Evolutionary conservation across 2,888 invertebrate species (phyloP).

Genomic region (Dynastes hyllus): DNA sequence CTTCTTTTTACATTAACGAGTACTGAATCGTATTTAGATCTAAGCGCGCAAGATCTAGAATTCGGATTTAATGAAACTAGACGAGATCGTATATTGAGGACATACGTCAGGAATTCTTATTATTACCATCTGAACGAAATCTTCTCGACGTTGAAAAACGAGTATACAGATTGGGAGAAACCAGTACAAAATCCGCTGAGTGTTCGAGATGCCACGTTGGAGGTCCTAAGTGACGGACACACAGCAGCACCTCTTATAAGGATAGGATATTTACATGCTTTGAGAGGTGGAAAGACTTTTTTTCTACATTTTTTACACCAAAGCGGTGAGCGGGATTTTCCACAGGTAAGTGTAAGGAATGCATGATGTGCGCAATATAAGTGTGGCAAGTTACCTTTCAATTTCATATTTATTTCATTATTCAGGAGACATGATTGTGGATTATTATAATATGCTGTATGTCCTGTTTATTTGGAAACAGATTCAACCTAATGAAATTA

Average conservation of each 20-base stretch:
- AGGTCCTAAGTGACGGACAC: slow-evolving; percentile 93
- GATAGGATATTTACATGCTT: slow-evolving; percentile 85
- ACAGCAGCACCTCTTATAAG: slow-evolving; percentile 89
- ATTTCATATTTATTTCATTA: too few relatives aligned
- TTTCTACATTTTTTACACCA: slow-evolving; percentile 93
- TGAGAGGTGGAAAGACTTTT: slow-evolving; percentile 86
- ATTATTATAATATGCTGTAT: too few relatives aligned
- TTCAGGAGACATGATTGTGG: too few relatives aligned
- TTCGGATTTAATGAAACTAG: slow-evolving; percentile 94
- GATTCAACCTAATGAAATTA: too few relatives aligned
- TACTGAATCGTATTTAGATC: slow-evolving; percentile 86
- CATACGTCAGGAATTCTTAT: slow-evolving; percentile 95
- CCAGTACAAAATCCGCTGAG: slow-evolving; percentile 90
- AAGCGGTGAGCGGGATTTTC: slow-evolving; percentile 85
- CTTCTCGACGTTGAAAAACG: slow-evolving; percentile 92
- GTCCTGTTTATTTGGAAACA: too few relatives aligned
- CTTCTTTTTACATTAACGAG: slow-evolving; percentile 90
- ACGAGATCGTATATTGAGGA: slow-evolving; percentile 89
- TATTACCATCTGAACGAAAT: slow-evolving; percentile 96
- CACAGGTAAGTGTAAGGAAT: slow-evolving; percentile 74
- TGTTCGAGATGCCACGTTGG: slow-evolving; percentile 88
- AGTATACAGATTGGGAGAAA: slow-evolving; percentile 97
- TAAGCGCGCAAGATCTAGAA: slow-evolving; percentile 89
- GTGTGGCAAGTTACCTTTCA: too few relatives aligned
- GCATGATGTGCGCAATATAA: too few relatives aligned